Conservation (phyloP, 64 coral and sea anemone genomes). For the Actinia tenebrosa region DNA sequence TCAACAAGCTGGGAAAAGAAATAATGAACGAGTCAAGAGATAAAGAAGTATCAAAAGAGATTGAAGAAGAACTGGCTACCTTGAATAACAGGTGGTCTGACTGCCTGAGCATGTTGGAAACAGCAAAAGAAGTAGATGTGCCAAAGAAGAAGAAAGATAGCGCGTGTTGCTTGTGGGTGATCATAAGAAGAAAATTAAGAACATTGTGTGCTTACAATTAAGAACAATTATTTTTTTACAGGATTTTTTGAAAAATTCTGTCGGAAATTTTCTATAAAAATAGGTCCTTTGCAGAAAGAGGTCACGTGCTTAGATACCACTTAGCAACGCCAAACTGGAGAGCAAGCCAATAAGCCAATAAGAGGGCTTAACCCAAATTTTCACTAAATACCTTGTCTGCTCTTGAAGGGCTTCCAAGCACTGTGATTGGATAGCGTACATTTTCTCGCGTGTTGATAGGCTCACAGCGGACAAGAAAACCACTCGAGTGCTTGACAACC, state of each 20-base stretch:
- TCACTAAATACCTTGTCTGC: too few relatives aligned
- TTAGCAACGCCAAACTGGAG: too few relatives aligned
- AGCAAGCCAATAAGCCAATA: too few relatives aligned
- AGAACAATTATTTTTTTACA: neutral
- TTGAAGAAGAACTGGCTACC: slow-evolving; percentile 16
- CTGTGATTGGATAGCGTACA: too few relatives aligned
- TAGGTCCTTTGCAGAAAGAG: too few relatives aligned
- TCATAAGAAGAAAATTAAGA: neutral
- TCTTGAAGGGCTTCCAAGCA: too few relatives aligned
- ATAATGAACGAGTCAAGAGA: slow-evolving; percentile 2
- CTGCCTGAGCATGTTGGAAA: slow-evolving; percentile 14
- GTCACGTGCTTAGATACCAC: too few relatives aligned
- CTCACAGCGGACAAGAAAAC: too few relatives aligned
- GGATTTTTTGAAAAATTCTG: neutral
- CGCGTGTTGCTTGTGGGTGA: neutral
- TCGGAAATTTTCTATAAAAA: too few relatives aligned
- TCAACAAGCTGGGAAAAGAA: slow-evolving; percentile 40
- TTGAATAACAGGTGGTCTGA: slow-evolving; percentile 38
- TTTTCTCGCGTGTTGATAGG: too few relatives aligned
- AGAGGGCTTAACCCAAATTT: too few relatives aligned
- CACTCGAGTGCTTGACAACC: too few relatives aligned
- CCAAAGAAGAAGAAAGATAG: neutral
- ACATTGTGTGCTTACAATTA: neutral
- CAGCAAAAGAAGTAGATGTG: neutral
- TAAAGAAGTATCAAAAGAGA: neutral